phyloP scores from a whole-genome alignment of 2,797 vertebrate species.

The Notolabrus celidotus region DNA sequence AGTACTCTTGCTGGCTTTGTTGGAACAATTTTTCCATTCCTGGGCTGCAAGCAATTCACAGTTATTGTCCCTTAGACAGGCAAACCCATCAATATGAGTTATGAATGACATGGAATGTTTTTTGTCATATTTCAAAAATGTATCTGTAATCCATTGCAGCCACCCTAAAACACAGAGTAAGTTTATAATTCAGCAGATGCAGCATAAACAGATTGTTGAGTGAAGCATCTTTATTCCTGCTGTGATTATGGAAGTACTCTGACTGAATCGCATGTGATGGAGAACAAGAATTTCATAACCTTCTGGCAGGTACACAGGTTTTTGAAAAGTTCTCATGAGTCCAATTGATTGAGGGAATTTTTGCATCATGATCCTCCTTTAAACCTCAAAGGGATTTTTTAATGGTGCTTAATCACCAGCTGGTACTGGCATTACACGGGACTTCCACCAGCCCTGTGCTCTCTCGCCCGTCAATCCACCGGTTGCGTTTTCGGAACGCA shows the following conservation, averaged over 20 bases:
- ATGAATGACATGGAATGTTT: slow-evolving; percentile 21
- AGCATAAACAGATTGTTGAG: slow-evolving; percentile 3
- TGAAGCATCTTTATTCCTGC: neutral
- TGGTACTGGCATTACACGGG: neutral
- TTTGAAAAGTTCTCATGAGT: neutral
- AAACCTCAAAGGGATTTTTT: neutral
- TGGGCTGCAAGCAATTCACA: slow-evolving; percentile 8
- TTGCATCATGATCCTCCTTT: neutral
- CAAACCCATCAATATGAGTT: neutral
- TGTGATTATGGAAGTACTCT: neutral
- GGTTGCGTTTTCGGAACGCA: too few relatives aligned
- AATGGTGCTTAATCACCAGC: neutral
- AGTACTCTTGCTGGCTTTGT: neutral
- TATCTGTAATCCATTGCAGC: slow-evolving; percentile 23
- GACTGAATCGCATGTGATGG: neutral
- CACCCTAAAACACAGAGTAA: slow-evolving; percentile 1
- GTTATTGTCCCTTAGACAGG: slow-evolving; percentile 13
- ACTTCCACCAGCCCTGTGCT: too few relatives aligned
- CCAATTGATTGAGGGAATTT: neutral
- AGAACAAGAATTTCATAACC: neutral
- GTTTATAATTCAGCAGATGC: slow-evolving; percentile 13
- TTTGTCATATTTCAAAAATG: slow-evolving; percentile 27
- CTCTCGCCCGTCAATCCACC: too few relatives aligned
- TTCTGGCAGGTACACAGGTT: slow-evolving; percentile 1
- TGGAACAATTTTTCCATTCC: slow-evolving; percentile 15